A percentile compares a stretch with the other conserved stretches of the same genome.
Evolutionary conservation across 1,140 invertebrate genomes (phyloP).

Genomic region (Dendroctonus valens): DNA sequence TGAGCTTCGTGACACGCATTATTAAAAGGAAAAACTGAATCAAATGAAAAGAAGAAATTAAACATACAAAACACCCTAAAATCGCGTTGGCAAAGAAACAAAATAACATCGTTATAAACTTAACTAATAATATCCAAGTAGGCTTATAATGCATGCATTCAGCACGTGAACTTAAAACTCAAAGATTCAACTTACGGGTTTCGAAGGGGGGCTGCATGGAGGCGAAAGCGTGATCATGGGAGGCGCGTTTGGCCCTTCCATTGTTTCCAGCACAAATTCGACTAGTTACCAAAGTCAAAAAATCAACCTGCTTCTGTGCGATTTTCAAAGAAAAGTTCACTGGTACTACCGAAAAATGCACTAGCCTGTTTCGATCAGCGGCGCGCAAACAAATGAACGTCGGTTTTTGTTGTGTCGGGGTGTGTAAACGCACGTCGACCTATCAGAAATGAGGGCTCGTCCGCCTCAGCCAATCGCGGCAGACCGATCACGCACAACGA

Average conservation of each 20-base stretch:
- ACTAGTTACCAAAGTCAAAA: neutral
- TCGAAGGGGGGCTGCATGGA: conserved; percentile 59
- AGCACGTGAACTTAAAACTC: conserved; percentile 18
- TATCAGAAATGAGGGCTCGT: conserved; percentile 54
- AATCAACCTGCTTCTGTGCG: neutral
- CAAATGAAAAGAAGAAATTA: neutral
- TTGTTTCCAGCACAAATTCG: neutral
- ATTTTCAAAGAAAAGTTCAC: neutral
- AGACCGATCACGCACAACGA: conserved; percentile 51
- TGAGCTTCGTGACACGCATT: neutral
- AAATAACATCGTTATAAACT: neutral
- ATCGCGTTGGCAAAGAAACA: neutral
- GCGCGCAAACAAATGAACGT: neutral
- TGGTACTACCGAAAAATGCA: neutral
- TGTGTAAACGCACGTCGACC: conserved; percentile 45
- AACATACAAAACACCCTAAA: neutral
- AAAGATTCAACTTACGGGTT: conserved; percentile 56
- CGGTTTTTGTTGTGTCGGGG: conserved; percentile 38
- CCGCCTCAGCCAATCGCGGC: conserved; percentile 49
- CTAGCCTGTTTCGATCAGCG: neutral
- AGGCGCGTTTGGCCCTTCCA: conserved; percentile 22
- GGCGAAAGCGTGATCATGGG: conserved; percentile 52
- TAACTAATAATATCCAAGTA: neutral
- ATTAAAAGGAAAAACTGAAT: neutral
- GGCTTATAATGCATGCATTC: neutral